These are phyloP conservation scores for Python bivittatus DNA, from an alignment of 2,113 vertebrate genomes.

Conservation along the genomic window DNA sequence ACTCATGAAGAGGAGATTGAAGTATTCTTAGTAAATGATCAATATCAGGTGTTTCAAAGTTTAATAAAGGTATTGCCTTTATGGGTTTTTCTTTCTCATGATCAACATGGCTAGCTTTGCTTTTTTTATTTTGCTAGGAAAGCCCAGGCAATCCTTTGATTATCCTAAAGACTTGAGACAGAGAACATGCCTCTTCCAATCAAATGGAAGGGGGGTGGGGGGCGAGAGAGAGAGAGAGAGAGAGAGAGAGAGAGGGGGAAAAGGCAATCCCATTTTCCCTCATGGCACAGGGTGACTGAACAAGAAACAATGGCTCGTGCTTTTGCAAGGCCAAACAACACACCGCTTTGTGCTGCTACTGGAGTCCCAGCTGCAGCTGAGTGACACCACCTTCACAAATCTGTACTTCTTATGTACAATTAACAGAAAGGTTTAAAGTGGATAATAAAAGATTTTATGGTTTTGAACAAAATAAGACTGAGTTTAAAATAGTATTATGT, in stretches of 20 bases:
- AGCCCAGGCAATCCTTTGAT: neutral
- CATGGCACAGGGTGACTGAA: slow-evolving; percentile 33
- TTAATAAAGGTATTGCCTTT: neutral
- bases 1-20: neutral
- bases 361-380: slow-evolving; percentile 66
- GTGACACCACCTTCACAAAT: slow-evolving; percentile 49
- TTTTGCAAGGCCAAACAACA: slow-evolving; percentile 57
- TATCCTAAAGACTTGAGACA: neutral
- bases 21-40: neutral
- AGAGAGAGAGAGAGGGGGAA: too few relatives aligned
- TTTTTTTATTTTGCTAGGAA: neutral
- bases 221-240: too few relatives aligned
- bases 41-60: neutral
- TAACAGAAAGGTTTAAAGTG: too few relatives aligned
- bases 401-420: too few relatives aligned
- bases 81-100: neutral
- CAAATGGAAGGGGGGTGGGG: neutral
- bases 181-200: neutral
- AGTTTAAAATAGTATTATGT: too few relatives aligned
- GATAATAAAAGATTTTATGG: too few relatives aligned
- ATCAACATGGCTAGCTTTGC: neutral
- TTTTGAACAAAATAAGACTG: too few relatives aligned
- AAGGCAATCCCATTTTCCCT: neutral
- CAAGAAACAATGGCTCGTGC: slow-evolving; percentile 58
- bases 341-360: slow-evolving; percentile 64